A percentile compares a stretch with the other conserved stretches of the same genome.
phyloP scores from a whole-genome alignment of 2,113 vertebrate genomes.

The Heloderma charlesbogerti region DNA sequence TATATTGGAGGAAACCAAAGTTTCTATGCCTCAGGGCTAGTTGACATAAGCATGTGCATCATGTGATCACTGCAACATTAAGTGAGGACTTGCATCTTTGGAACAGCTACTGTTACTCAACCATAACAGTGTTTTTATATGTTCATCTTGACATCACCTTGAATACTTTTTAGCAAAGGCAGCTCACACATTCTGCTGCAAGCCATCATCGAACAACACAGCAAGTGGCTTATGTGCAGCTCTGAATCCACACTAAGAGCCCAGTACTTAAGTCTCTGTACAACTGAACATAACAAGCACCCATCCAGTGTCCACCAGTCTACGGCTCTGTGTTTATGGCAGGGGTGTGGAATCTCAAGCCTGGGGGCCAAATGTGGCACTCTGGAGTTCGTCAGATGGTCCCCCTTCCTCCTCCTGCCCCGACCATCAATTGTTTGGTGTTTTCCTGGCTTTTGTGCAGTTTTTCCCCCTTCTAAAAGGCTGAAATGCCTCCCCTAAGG shows the following conservation, averaged over 20 bases:
- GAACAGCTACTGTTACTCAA: background rate
- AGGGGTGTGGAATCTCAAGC: too few relatives aligned
- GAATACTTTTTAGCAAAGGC: background rate
- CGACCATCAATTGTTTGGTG: too few relatives aligned
- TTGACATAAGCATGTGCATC: background rate
- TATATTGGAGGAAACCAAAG: background rate
- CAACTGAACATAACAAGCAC: constrained; percentile 13
- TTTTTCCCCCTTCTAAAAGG: too few relatives aligned
- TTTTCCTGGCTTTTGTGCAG: too few relatives aligned
- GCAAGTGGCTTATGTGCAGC: background rate
- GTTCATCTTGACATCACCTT: background rate
- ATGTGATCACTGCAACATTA: background rate
- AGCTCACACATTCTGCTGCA: background rate
- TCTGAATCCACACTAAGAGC: background rate
- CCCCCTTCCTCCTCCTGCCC: too few relatives aligned
- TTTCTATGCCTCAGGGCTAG: background rate
- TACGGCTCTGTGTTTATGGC: background rate
- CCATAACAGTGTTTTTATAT: background rate
- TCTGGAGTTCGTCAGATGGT: too few relatives aligned
- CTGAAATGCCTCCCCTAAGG: too few relatives aligned
- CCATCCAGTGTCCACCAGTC: background rate
- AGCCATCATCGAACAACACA: background rate
- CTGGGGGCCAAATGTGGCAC: too few relatives aligned
- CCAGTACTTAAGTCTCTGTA: background rate
- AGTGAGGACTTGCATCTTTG: background rate